phyloP scores from a whole-genome alignment of 1,140 invertebrate genomes.

The Cryptotermes secundus region DNA sequence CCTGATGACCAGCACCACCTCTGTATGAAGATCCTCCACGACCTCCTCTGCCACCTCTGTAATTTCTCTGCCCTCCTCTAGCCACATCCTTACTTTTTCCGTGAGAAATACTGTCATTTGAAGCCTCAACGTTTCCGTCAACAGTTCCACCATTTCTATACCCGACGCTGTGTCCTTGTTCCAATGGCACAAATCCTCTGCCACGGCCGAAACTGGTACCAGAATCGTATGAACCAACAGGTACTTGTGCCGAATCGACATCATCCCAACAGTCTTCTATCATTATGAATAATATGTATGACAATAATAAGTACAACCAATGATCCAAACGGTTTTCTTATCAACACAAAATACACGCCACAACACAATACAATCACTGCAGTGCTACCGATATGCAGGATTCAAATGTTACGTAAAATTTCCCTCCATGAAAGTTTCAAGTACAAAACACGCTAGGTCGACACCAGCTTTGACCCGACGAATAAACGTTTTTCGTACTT shows the following conservation, averaged over 20 bases:
- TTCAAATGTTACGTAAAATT: too few relatives aligned
- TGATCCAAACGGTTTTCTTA: too few relatives aligned
- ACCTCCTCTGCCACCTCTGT: conserved; percentile 22
- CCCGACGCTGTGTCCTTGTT: not conserved
- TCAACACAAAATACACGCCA: too few relatives aligned
- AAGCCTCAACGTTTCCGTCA: not conserved
- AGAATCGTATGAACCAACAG: not conserved
- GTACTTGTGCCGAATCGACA: not conserved
- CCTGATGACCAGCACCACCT: not conserved
- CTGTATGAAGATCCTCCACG: not conserved
- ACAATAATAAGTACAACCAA: too few relatives aligned
- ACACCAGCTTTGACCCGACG: too few relatives aligned
- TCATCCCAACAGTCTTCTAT: not conserved
- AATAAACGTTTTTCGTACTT: too few relatives aligned
- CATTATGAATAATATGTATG: too few relatives aligned
- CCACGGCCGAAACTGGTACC: conserved; percentile 19
- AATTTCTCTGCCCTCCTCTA: not conserved
- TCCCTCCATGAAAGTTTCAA: too few relatives aligned
- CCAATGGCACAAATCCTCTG: not conserved
- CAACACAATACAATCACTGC: too few relatives aligned
- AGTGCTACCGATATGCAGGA: too few relatives aligned
- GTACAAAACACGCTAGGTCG: too few relatives aligned
- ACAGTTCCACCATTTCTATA: not conserved
- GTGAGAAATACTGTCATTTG: not conserved
- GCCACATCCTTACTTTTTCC: not conserved